A percentile compares a stretch with the other conserved stretches of the same genome.
Evolutionary conservation across 2,797 vertebrate species (phyloP).

Genomic region (Anguilla pacifica): DNA sequence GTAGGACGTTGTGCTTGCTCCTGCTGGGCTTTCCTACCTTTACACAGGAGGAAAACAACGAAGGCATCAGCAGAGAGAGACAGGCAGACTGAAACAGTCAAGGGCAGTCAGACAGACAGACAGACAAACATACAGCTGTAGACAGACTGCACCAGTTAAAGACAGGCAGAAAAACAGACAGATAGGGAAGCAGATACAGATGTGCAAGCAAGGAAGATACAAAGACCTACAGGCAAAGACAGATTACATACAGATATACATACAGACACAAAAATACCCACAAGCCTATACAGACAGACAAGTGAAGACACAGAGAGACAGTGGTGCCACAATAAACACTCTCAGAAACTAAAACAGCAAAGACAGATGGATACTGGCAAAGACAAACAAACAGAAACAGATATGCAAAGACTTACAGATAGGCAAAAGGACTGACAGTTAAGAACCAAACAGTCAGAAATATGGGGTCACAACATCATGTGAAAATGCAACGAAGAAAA

Average conservation of each 20-base stretch:
- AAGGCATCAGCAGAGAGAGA: not conserved
- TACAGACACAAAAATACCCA: not conserved
- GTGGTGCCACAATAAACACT: too few species aligned
- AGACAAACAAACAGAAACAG: too few species aligned
- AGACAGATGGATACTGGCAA: too few species aligned
- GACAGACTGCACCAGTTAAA: not conserved
- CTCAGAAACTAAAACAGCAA: not conserved
- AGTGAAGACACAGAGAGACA: not conserved
- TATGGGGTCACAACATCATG: not conserved
- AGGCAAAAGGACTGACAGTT: not conserved
- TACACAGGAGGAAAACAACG: conserved; percentile 61
- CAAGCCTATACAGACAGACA: not conserved
- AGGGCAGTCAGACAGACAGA: conserved; percentile 12
- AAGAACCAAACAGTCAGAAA: not conserved
- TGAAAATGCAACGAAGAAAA: not conserved
- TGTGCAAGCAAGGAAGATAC: not conserved
- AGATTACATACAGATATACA: too few species aligned
- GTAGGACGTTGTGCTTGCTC: conserved; percentile 97
- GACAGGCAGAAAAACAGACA: not conserved
- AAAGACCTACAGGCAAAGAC: not conserved
- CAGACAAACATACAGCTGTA: not conserved
- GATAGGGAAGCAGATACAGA: not conserved
- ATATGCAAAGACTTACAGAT: too few species aligned
- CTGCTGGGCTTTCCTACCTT: conserved; percentile 97
- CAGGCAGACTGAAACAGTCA: conserved; percentile 1